Evolutionary conservation across 1,140 invertebrate genomes (phyloP).

Genomic region (Heliconius eleuchia): DNA sequence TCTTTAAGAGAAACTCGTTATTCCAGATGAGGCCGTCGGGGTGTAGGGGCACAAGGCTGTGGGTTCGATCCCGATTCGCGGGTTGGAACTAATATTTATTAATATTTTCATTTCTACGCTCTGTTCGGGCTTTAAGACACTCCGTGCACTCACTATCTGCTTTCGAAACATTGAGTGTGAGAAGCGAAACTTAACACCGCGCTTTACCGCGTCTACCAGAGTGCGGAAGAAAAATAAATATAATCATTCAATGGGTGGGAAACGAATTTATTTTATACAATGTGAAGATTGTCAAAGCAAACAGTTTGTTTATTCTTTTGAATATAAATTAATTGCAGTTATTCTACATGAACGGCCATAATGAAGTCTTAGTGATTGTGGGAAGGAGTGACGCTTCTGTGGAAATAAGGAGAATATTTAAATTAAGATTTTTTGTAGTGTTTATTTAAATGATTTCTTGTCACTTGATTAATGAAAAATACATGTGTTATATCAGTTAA

Average conservation of each 20-base stretch:
- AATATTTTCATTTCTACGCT: too few species aligned
- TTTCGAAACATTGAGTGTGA: not conserved
- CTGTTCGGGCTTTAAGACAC: not conserved
- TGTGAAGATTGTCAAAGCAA: not conserved
- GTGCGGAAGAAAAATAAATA: not conserved
- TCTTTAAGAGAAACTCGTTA: too few species aligned
- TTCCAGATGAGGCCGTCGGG: too few species aligned
- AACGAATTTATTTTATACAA: not conserved
- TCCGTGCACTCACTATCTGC: not conserved
- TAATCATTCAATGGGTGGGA: not conserved
- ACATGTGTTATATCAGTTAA: too few species aligned
- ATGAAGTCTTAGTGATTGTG: not conserved
- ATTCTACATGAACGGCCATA: not conserved
- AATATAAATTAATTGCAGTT: slow-evolving; percentile 21
- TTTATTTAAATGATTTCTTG: not conserved
- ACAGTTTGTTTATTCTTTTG: slow-evolving; percentile 11
- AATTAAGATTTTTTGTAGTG: not conserved
- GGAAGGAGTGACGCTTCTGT: not conserved
- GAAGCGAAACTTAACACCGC: not conserved
- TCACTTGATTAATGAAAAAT: too few species aligned
- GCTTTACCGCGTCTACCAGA: not conserved
- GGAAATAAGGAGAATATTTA: not conserved
- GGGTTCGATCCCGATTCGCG: too few species aligned
- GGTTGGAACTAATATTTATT: too few species aligned
- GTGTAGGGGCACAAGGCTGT: too few species aligned